Evolutionary conservation across 2,888 invertebrate genomes (phyloP), one percentile per base, ranked within the genome.

Genomic region (Caenorhabditis auriculariae): DNA sequence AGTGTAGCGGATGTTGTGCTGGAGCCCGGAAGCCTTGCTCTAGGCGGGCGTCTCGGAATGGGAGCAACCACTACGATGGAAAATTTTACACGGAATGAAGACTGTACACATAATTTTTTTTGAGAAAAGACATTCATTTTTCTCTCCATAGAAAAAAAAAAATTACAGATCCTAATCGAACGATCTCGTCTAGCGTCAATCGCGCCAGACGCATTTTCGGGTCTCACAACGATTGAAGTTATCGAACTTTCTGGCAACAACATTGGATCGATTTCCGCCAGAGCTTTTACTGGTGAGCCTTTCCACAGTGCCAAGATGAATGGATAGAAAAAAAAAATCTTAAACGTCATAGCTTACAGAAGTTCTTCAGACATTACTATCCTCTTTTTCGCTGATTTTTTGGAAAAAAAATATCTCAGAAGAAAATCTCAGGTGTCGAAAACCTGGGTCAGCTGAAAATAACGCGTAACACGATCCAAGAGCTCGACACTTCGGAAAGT

Each of bases 211-310:
- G 66, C 66, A 9, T 73, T 73, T 53, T 48, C 65, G 9, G 68
- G 68, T 21, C 42, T 70, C 32, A 48, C 46, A 7, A 73, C 73
- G 15, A 57, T 70, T 7, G 70, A 70, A 52, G 54, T 61, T 2
- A 59, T 70, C 41, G 73, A 73, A 28, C 38, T 73, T 12, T 66
- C 59, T 53, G 66, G 65, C 17, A 70, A 70, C 27, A 57, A 63
- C 35, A 56, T 73, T 2, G 69, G 69, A 12, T 54, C 56, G 15
- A 45, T 73, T 15, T 53, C 62, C 6, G 60, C 73, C 1, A 35
- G 68, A n/a, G 70, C 69, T 0, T 73, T 73, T 38, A 50, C 65
- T 23, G 61, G 66, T 62, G 4, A 45, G 19, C 9, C 9, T 46
- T 5, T 1, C 2, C 1, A n/a, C n/a, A n/a, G n/a, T n/a, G n/a